Evolutionary conservation across 2,888 invertebrate species (phyloP), one percentile per base, ranked within the genome.

Genomic region (Fragum whitleyi): DNA sequence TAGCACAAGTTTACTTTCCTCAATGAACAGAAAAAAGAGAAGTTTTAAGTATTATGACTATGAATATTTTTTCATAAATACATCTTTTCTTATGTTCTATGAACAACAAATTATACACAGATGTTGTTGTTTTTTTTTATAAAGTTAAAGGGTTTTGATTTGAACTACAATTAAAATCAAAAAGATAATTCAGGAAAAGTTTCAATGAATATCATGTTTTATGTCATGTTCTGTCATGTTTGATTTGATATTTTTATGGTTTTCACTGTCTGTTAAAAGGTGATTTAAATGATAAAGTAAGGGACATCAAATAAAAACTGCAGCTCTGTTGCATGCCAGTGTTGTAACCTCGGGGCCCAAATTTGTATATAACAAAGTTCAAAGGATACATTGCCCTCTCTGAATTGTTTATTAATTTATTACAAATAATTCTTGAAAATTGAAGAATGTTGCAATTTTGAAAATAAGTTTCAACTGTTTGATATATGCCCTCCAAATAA

Each of bases 291-390:
- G 65, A 65, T 65, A 65, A 65, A 42, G 42, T 39, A 65, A 42
- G 21, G 65, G 42, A 65, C 65, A 65, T 65, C 65, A 65, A 65
- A 65, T 65, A 65, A 65, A 39, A 65, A 57, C 26, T 65, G 65
- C 65, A 65, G 1, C 36, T 21, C n/a, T 32, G 23, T 23, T 42
- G 65, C 65, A 65, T 65, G 65, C 42, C 42, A 42, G 1, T 23
- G 6, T 9, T 42, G 32, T 42, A 19, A 42, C 65, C 65, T 42
- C 21, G 21, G 65, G 65, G 39, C 19, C n/a, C 0, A 21, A 23
- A 26, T 65, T 32, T 39, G 39, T 39, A 26, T 65, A 14, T 42
- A 42, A 16, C 42, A 21, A 65, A 65, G 42, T 65, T 65, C 65
- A 65, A 65, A 65, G 65, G 42, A 65, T 57, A 57, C 57, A 57